phyloP scores from a whole-genome alignment of 2,888 invertebrate species.

The Ypsolopha scabrella region DNA sequence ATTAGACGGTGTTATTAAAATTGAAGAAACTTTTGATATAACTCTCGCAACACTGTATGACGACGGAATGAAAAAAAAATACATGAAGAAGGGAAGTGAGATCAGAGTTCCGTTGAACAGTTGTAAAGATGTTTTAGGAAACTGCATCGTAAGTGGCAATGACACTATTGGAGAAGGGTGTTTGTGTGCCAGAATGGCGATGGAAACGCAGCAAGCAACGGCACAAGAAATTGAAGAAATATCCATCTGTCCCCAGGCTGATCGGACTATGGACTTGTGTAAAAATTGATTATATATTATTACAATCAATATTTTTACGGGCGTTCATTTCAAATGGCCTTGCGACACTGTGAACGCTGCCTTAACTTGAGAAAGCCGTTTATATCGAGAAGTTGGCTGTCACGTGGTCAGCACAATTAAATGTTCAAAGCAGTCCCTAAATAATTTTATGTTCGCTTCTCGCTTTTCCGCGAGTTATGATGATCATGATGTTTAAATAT shows the following conservation, averaged over 20 bases:
- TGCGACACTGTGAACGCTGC: too few species aligned
- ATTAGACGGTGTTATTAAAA: slow-evolving; percentile 41
- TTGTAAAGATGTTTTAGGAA: slow-evolving; percentile 51
- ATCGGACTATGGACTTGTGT: not conserved
- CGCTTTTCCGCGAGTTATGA: too few species aligned
- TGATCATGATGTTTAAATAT: too few species aligned
- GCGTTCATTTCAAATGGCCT: too few species aligned
- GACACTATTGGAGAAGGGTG: slow-evolving; percentile 47
- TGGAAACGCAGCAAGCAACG: slow-evolving; percentile 37
- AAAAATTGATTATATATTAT: too few species aligned
- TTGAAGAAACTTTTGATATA: slow-evolving; percentile 38
- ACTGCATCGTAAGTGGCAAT: slow-evolving; percentile 51
- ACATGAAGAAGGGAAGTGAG: slow-evolving; percentile 9
- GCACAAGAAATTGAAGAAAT: slow-evolving; percentile 56
- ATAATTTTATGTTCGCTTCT: too few species aligned
- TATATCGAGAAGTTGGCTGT: too few species aligned
- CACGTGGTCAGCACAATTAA: too few species aligned
- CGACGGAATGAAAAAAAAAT: not conserved
- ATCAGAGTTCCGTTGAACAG: slow-evolving; percentile 34
- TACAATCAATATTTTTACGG: too few species aligned
- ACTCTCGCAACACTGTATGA: slow-evolving; percentile 17
- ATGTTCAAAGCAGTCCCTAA: too few species aligned
- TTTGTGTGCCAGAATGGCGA: slow-evolving; percentile 50
- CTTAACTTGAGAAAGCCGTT: too few species aligned
- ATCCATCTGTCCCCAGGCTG: slow-evolving; percentile 15